Base-by-base conservation (phyloP, 2,113 vertebrate species). In the Onychostoma macrolepis region DNA sequence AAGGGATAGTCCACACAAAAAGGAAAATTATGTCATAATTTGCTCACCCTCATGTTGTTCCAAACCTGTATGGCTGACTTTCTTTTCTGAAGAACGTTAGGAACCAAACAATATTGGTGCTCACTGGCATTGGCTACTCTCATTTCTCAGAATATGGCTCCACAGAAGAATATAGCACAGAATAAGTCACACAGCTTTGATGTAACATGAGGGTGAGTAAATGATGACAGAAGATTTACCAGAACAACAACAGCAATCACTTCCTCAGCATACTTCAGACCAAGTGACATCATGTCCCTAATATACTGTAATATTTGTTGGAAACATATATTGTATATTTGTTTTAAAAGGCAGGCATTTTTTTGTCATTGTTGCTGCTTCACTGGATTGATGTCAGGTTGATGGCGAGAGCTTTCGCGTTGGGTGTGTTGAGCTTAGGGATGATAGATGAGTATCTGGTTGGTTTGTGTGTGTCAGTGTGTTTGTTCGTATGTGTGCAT, bases 401-500 rank as follows among this genome's bases (percentile, higher is more conserved):
- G 87, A 72, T 85, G 61, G 56, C 69, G 8, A 81, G 82, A 83
- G 82, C 50, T 65, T 65, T 76, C 61, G 21, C 11, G 17, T 30
- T 30, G 77, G 72, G 80, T 83, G 84, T 76, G 61, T 88, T 83
- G 83, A 83, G 84, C 74, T 79, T 63, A 53, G 33, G 30, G 80
- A 88, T 88, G 87, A 89, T 84, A 81, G 85, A 90, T 82, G 85
- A 79, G 80, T 75, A 38, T 71, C 69, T 85, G 33, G 50, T 58
- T 83, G 30, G 71, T 83, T 48, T 72, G 85, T 85, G 77, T 86
- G 71, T 86, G 81, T 86, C 63, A 84, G 85, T 85, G 76, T 87
- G 71, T 86, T 82, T 80, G 72, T 86, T 30, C 72, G 24, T 56
- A 33, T 75, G 76, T 50, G 88, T 79, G 81, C 41, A 75, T 67